Percentiles rank a stretch among this genome's conserved stretches.
phyloP scores from a whole-genome alignment of 2,888 invertebrate species.

The Tiliacea citrago region DNA sequence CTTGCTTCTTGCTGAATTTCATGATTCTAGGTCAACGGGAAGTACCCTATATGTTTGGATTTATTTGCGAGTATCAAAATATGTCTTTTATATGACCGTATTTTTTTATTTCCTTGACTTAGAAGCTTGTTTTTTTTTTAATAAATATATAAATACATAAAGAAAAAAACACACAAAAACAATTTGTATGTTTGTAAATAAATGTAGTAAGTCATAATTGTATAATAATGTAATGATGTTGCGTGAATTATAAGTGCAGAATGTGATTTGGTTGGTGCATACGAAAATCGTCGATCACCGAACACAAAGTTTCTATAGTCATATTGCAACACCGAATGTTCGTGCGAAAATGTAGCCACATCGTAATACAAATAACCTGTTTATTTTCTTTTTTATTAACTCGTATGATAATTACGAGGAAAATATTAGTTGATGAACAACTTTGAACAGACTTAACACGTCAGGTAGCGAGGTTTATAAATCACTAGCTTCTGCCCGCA shows the following conservation, averaged over 20 bases:
- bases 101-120: too few species aligned
- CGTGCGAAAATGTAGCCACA: conserved; percentile 3
- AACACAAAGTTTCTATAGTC: neutral
- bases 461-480: neutral
- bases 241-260: neutral
- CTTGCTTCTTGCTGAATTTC: too few species aligned
- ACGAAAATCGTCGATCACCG: neutral
- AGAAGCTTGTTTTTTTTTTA: too few species aligned
- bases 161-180: too few species aligned
- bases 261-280: neutral
- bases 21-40: too few species aligned
- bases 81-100: too few species aligned
- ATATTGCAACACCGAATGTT: neutral
- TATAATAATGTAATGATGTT: neutral
- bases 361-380: conserved; percentile 2
- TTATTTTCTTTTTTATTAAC: conserved; percentile 12
- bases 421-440: conserved; percentile 18
- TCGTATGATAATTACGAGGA: conserved; percentile 4
- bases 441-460: neutral
- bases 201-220: neutral
- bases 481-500: neutral
- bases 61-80: too few species aligned
- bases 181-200: neutral
- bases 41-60: too few species aligned
- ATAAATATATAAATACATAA: too few species aligned